Conservation (phyloP, 2,797 vertebrate species). For the Silurus lanzhouensis region DNA sequence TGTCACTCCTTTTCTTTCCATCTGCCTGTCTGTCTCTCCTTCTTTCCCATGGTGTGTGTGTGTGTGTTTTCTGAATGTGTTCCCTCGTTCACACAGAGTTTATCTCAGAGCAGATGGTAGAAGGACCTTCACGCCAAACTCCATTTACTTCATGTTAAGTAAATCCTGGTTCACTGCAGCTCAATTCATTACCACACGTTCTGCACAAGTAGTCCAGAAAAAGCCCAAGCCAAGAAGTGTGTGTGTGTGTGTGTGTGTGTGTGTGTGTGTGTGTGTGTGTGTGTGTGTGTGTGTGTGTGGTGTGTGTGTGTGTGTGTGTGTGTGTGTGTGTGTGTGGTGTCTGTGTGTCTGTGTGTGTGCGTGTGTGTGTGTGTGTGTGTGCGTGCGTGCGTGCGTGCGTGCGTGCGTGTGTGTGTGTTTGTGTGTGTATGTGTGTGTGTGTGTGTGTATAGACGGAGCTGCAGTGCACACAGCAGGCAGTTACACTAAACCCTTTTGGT, state of each 20-base stretch:
- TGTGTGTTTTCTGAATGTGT: neutral
- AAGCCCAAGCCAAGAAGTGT: neutral
- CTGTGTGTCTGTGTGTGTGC: slow-evolving; percentile 47
- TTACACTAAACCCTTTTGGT: neutral
- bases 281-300: slow-evolving; percentile 12
- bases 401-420: slow-evolving; percentile 10
- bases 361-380: slow-evolving; percentile 42
- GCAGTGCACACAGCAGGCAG: neutral
- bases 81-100: slow-evolving; percentile 52
- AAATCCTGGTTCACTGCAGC: slow-evolving; percentile 71
- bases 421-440: slow-evolving; percentile 13
- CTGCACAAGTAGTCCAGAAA: slow-evolving; percentile 10
- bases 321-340: slow-evolving; percentile 13
- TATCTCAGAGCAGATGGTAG: slow-evolving; percentile 67
- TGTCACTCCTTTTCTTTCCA: neutral
- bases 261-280: slow-evolving; percentile 47
- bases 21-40: neutral
- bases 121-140: slow-evolving; percentile 63
- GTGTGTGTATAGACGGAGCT: slow-evolving; percentile 62
- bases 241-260: slow-evolving; percentile 5
- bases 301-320: slow-evolving; percentile 10
- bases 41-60: neutral
- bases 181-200: slow-evolving; percentile 68
- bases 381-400: slow-evolving; percentile 22
- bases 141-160: slow-evolving; percentile 73